Evolutionary conservation across 1,140 invertebrate species (phyloP), one percentile per base, ranked within the genome.

Genomic region (Atta texana): DNA sequence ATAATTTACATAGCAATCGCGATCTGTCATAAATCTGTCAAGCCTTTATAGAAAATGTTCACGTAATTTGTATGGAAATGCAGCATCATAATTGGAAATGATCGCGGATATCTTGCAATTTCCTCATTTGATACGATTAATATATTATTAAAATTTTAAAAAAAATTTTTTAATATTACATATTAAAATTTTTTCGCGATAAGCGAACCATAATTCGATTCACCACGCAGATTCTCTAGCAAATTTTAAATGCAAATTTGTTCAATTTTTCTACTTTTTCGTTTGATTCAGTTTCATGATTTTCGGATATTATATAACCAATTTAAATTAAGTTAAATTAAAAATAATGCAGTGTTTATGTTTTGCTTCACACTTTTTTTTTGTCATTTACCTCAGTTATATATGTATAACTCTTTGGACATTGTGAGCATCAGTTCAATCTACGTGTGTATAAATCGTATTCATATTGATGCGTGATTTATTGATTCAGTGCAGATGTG

Each of bases 51-150:
- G 34, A 71, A 57, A 57, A 71, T 21, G 3, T 59, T 10, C 16
- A 14, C n/a, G 6, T 57, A 7, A 34, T 24, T 81, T 81, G 34
- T 81, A 21, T 4, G 31, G 2, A 69, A 81, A 66, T 57, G n/a
- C 21, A 14, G 0, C 10, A 71, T 71, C 39, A 74, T 74, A 21
- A 55, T 72, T 74, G 3, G 18, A 61, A 76, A 28, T 28, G 8
- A 63, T 8, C 1, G n/a, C 21, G 14, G 16, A 39, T 34, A 55
- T 44, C 1, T 63, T 61, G 14, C 55, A n/a, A 63, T 44, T n/a
- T 72, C 28, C 10, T 59, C 12, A 5, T 61, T 44, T 24, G 7
- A 59, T 39, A 59, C 31, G 16, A 5, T 76, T 61, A 24, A 39
- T 39, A 16, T 14, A 34, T 5, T 21, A n/a, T 44, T 44, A 44